A percentile compares a stretch with the other conserved stretches of the same genome.
Evolutionary conservation across 2,888 invertebrate species (phyloP).

Genomic region (Aspidiotus rigidus): DNA sequence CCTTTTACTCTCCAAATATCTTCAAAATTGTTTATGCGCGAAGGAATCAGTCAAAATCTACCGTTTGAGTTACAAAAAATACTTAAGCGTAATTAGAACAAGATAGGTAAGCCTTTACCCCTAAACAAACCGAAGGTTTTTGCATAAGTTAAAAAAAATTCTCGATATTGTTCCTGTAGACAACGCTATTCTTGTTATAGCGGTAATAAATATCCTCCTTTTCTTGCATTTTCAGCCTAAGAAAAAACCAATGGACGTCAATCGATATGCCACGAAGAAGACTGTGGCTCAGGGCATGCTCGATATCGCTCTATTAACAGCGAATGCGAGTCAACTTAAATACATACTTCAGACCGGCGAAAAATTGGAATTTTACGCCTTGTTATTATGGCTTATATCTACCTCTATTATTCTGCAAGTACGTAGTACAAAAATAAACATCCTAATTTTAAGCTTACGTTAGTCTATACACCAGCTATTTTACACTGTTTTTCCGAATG

Average conservation of each 20-base stretch:
- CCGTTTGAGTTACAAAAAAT: no score
- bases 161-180: no score
- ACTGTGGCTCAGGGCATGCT: slow-evolving; percentile 85
- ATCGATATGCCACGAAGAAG: slow-evolving; percentile 84
- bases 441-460: no score
- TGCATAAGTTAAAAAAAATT: no score
- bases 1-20: no score
- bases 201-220: not conserved
- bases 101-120: no score
- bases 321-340: slow-evolving; percentile 79
- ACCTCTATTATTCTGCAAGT: slow-evolving; percentile 80
- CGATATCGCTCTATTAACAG: slow-evolving; percentile 76
- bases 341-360: slow-evolving; percentile 76
- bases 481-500: no score
- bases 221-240: slow-evolving; percentile 1
- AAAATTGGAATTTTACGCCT: slow-evolving; percentile 74
- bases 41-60: no score
- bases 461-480: no score
- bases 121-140: no score
- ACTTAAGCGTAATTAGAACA: no score
- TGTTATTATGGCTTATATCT: slow-evolving; percentile 68
- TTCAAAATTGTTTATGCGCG: no score
- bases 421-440: slow-evolving; percentile 37
- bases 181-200: not conserved
- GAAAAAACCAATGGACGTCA: slow-evolving; percentile 64